Conservation (phyloP, 1,140 invertebrate genomes). For the Philotrypesis tridentata region DNA sequence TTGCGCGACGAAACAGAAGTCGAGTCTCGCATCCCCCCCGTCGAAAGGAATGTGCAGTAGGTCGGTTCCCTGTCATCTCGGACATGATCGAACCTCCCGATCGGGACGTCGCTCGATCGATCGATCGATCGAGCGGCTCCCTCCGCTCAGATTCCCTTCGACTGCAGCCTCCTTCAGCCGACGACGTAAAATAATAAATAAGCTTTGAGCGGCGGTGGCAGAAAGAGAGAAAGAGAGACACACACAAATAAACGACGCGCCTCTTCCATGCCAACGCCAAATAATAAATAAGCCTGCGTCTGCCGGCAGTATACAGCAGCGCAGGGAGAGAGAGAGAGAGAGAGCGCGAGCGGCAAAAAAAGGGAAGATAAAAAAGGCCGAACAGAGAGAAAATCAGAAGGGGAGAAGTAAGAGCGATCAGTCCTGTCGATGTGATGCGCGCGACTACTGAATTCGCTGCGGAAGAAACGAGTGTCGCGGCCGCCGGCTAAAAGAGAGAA, state of each 20-base stretch:
- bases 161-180: neutral
- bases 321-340: too few species aligned
- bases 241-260: neutral
- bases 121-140: neutral
- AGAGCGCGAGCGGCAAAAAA: too few species aligned
- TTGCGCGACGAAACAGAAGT: neutral
- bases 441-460: conserved; percentile 39
- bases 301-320: neutral
- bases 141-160: neutral
- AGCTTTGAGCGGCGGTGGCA: neutral
- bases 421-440: conserved; percentile 33
- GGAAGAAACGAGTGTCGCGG: conserved; percentile 38
- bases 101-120: conserved; percentile 22
- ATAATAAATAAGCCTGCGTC: conserved; percentile 39
- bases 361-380: conserved; percentile 3
- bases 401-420: conserved; percentile 1
- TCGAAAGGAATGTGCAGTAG: neutral
- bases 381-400: neutral
- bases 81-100: conserved; percentile 2
- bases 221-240: neutral
- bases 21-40: neutral
- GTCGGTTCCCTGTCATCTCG: neutral
- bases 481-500: conserved; percentile 16
- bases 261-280: conserved; percentile 31
- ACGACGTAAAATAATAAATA: conserved; percentile 31